Base-by-base conservation (phyloP, 1,140 invertebrate species). In the Thalassaphorura encarpata region DNA sequence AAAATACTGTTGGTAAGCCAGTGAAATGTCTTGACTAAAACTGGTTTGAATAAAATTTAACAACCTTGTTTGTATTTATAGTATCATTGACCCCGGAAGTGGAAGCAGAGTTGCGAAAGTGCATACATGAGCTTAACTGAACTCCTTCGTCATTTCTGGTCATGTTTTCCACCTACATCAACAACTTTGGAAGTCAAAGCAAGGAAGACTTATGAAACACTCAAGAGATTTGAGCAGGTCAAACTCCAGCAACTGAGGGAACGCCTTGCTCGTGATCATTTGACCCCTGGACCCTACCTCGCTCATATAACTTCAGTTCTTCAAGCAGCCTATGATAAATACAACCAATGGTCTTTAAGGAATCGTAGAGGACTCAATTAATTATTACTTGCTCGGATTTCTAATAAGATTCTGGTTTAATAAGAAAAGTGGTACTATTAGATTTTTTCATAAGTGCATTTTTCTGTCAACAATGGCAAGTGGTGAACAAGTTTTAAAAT, bases 71-170 rank as follows among this genome's bases (percentile, higher is more conserved):
- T 36, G 8, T 8, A 36, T 8, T 68, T 69, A 16, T 66, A 87
- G 86, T 90, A 75, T 72, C 86, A 62, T 83, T 92, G 61, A 84
- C 87, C 28, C 69, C 76, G 31, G 85, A 92, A 67, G 77, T 93
- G 52, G 85, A 89, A 69, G 78, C 80, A 36, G 91, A 96, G 68
- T 74, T 96, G 13, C 77, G 83, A 41, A 80, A 83, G n/a, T 56
- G 73, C 93, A 28, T 96, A 96, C 73, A 76, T 84, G 15, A 87
- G 87, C 16, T 75, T 87, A 2, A 83, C 85, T 60, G 92, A 97
- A 75, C 73, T 97, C 41, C 71, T 97, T 6, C 80, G 86, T 54
- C 90, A 96, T 72, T 93, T 97, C 73, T 97, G 93, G 92, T 77
- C 81, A 26, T 89, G 89, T 71, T 95, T 97, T 74, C 93, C 92